phyloP scores from a whole-genome alignment of 2,888 invertebrate genomes.

The Ecdyonurus torrentis region DNA sequence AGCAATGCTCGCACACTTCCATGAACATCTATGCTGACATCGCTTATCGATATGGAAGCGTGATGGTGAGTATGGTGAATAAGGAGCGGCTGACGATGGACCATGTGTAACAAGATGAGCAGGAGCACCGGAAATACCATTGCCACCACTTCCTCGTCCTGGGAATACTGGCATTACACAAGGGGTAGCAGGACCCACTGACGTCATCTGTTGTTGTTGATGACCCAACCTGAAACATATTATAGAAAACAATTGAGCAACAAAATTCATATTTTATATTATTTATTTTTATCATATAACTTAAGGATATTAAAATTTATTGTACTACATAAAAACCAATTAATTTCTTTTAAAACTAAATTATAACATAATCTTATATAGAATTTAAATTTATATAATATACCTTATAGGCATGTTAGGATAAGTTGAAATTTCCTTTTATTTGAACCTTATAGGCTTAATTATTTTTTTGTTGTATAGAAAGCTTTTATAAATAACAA shows the following conservation, averaged over 20 bases:
- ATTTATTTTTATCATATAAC: too few relatives aligned
- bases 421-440: too few relatives aligned
- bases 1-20: conserved; percentile 91
- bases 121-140: conserved; percentile 24
- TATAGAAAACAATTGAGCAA: background rate
- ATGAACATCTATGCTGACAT: conserved; percentile 85
- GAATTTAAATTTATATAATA: too few relatives aligned
- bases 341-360: too few relatives aligned
- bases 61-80: conserved; percentile 80
- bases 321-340: too few relatives aligned
- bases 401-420: too few relatives aligned
- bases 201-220: conserved; percentile 24
- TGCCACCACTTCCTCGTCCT: conserved; percentile 23
- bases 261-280: too few relatives aligned
- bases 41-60: conserved; percentile 90
- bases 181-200: conserved; percentile 54
- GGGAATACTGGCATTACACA: conserved; percentile 83
- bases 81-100: conserved; percentile 23
- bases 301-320: too few relatives aligned
- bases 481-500: too few relatives aligned
- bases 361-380: too few relatives aligned
- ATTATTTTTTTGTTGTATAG: too few relatives aligned
- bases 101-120: conserved; percentile 33
- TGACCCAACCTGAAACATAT: conserved; percentile 15
- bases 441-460: too few relatives aligned